Base-by-base conservation (phyloP, 2,888 invertebrate genomes). In the Reticulitermes lucifugus region DNA sequence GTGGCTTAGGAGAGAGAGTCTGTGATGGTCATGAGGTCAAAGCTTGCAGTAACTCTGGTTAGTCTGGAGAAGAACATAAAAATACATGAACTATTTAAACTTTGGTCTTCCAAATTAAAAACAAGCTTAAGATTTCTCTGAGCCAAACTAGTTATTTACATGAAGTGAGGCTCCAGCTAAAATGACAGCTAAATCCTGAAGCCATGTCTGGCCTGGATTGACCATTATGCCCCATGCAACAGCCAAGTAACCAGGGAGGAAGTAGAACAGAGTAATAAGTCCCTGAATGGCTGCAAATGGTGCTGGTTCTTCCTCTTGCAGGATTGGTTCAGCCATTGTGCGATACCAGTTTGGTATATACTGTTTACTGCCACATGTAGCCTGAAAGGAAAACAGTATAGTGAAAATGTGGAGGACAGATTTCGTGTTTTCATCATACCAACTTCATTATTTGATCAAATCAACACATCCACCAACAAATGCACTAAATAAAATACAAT, bases 221-320 rank as follows among this genome's bases (percentile, higher is more conserved):
- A 35, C n/a, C 21, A 51, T 5, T n/a, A 84, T 12, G 3, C 51
- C 79, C 51, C 79, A 65, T n/a, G 84, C 82, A 2, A 85, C 22
- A 14, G 70, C 29, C 12, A 82, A 10, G 22, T 41, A 85, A 2
- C 70, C 41, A 21, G 85, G 85, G 22, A 73, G 55, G 41, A 82
- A 85, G 60, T 85, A 85, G 71, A 85, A 81, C 6, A 82, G 22
- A 59, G 70, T 46, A 6, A 82, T 25, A 6, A 85, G n/a, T 35
- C 82, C 82, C 43, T 85, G 85, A 3, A 85, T 29, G 43, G 60
- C 82, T 9, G 85, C 85, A 82, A 85, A 85, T 18, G 85, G 85
- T 71, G 85, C 85, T 75, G 85, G 85, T 6, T 51, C 22, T 14
- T 81, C 51, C 41, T 85, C 71, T n/a, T 82, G 41, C 1, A 85